These are phyloP conservation scores for Pyrrhosoma nymphula DNA, from an alignment of 2,888 invertebrate species.

Conservation along the genomic window DNA sequence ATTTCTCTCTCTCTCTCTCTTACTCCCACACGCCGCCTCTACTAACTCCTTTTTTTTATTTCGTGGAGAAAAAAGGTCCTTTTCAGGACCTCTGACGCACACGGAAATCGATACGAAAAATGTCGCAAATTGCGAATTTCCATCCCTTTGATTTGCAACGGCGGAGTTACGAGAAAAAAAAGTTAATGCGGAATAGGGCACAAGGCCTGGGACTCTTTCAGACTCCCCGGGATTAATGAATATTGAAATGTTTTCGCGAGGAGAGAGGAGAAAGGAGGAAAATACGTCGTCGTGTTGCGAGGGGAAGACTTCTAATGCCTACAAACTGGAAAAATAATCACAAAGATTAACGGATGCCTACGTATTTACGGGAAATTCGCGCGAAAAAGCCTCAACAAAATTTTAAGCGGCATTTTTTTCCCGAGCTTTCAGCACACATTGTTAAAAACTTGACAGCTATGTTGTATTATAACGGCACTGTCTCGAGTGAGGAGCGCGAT, in stretches of 20 bases:
- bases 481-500: too few relatives aligned
- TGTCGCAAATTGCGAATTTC: slow-evolving; percentile 39
- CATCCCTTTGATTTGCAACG: background rate
- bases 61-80: background rate
- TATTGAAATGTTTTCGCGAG: background rate
- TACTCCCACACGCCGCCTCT: background rate
- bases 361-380: background rate
- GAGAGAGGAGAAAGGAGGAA: background rate
- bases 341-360: background rate
- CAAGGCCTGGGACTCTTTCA: background rate
- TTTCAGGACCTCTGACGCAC: slow-evolving; percentile 9
- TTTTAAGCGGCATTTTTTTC: too few relatives aligned
- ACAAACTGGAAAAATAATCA: background rate
- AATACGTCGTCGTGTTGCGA: background rate
- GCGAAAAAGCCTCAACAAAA: too few relatives aligned
- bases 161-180: background rate
- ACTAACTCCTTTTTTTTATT: background rate
- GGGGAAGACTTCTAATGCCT: background rate
- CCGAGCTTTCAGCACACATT: too few relatives aligned
- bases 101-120: slow-evolving; percentile 38
- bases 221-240: background rate
- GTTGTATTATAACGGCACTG: too few relatives aligned
- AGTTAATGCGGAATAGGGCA: background rate
- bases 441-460: too few relatives aligned
- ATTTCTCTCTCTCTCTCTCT: background rate